Evolutionary conservation across 1,140 invertebrate species (phyloP).

Genomic region (Batillaria attramentaria): DNA sequence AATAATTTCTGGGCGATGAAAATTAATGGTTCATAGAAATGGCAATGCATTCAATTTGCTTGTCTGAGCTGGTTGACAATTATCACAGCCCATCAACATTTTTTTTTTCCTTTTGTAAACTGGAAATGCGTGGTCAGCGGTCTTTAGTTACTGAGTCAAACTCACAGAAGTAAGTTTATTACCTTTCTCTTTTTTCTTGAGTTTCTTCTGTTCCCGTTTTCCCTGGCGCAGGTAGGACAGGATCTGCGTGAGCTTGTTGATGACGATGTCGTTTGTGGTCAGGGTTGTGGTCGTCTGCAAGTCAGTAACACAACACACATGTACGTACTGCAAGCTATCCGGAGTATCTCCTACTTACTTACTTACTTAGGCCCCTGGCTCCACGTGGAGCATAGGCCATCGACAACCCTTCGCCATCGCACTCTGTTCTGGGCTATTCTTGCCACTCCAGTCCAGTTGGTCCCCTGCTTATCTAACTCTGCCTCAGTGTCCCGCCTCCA

Average conservation of each 20-base stretch:
- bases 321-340: too few relatives aligned
- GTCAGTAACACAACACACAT: slow-evolving; percentile 4
- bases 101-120: not conserved
- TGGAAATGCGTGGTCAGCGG: not conserved
- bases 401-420: too few relatives aligned
- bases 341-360: too few relatives aligned
- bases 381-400: too few relatives aligned
- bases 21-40: not conserved
- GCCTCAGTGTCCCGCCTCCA: too few relatives aligned
- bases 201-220: slow-evolving; percentile 70
- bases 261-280: slow-evolving; percentile 95
- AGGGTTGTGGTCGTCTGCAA: slow-evolving; percentile 85
- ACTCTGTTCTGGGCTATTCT: too few relatives aligned
- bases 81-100: not conserved
- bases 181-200: slow-evolving; percentile 69
- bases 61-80: not conserved
- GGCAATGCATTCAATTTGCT: not conserved
- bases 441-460: too few relatives aligned
- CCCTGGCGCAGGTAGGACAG: slow-evolving; percentile 88
- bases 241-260: slow-evolving; percentile 98
- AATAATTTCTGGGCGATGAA: not conserved
- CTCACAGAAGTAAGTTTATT: not conserved
- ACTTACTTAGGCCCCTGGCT: too few relatives aligned
- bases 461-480: too few relatives aligned
- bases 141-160: not conserved